A percentile compares a stretch with the other conserved stretches of the same genome.
Conservation (phyloP, 2,113 vertebrate genomes). For the Sterrhoptilus dennistouni region DNA sequence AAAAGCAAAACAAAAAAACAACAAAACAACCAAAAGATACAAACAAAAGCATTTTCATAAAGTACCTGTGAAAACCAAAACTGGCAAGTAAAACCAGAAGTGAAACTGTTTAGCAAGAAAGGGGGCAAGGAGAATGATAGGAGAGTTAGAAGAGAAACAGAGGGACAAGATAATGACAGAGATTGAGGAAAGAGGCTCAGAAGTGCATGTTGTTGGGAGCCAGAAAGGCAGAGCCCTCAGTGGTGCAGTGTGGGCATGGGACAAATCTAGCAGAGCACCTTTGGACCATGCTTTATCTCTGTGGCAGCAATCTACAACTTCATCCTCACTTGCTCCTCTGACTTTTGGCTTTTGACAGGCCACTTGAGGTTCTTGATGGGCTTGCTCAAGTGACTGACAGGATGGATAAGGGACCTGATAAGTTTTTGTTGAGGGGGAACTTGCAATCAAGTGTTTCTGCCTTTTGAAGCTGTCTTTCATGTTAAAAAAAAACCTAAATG, state of each 20-base stretch:
- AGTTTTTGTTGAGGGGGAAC: not conserved
- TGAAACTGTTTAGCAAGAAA: not conserved
- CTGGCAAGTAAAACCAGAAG: not conserved
- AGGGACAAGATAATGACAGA: not conserved
- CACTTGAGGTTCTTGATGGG: not conserved
- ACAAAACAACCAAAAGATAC: not conserved
- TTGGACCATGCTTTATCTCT: not conserved
- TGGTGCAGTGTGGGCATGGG: not conserved
- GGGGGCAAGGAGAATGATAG: not conserved
- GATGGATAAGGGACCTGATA: not conserved
- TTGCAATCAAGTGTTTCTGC: not conserved
- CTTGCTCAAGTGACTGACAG: not conserved
- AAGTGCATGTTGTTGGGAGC: rapidly evolving
- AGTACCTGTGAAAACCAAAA: not conserved
- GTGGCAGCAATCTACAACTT: not conserved
- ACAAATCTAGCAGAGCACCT: not conserved
- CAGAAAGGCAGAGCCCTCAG: not conserved
- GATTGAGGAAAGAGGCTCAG: too few relatives aligned
- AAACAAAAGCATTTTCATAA: not conserved
- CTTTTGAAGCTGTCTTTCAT: not conserved
- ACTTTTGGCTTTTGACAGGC: not conserved
- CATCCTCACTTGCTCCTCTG: not conserved
- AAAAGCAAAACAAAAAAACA: not conserved
- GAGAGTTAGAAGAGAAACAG: not conserved
- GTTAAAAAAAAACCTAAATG: not conserved